Conservation (phyloP, 2,888 invertebrate genomes). For the Dolichopus griseipennis region DNA sequence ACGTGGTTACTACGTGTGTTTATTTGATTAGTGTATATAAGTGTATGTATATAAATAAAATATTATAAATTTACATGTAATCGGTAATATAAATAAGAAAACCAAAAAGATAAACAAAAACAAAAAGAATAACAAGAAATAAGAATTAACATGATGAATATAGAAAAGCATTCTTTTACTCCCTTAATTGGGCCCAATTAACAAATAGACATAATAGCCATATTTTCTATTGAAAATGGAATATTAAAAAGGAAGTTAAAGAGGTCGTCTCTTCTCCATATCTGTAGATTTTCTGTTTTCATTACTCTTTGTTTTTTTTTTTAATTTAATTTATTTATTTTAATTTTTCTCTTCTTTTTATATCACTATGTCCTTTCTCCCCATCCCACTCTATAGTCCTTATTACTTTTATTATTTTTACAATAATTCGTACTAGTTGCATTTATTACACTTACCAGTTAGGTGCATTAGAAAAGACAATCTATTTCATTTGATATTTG, state of each 20-base stretch:
- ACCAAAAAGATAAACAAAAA: conserved; percentile 15
- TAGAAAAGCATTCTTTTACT: conserved; percentile 24
- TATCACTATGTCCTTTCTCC: too few species aligned
- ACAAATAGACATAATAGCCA: conserved; percentile 23
- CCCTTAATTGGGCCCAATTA: conserved; percentile 28
- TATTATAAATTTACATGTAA: too few species aligned
- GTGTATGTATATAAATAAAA: too few species aligned
- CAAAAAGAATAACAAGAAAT: conserved; percentile 18
- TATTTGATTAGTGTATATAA: too few species aligned
- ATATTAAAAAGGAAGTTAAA: conserved; percentile 7
- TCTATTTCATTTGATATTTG: too few species aligned
- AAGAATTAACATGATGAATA: conserved; percentile 20
- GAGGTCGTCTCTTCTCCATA: conserved; percentile 1
- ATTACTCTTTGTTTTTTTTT: too few species aligned
- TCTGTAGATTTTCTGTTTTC: too few species aligned
- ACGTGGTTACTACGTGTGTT: too few species aligned
- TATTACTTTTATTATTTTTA: background rate
- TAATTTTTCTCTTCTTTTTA: too few species aligned
- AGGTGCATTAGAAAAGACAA: too few species aligned
- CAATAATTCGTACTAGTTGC: background rate
- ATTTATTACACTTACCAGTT: background rate
- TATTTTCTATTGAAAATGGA: conserved; percentile 11
- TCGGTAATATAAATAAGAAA: conserved; percentile 19
- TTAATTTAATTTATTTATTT: too few species aligned
- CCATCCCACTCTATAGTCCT: too few species aligned